A percentile compares a stretch with the other conserved stretches of the same genome.
Evolutionary conservation across 2,888 invertebrate species (phyloP).

Genomic region (Zaprionus lineosus): DNA sequence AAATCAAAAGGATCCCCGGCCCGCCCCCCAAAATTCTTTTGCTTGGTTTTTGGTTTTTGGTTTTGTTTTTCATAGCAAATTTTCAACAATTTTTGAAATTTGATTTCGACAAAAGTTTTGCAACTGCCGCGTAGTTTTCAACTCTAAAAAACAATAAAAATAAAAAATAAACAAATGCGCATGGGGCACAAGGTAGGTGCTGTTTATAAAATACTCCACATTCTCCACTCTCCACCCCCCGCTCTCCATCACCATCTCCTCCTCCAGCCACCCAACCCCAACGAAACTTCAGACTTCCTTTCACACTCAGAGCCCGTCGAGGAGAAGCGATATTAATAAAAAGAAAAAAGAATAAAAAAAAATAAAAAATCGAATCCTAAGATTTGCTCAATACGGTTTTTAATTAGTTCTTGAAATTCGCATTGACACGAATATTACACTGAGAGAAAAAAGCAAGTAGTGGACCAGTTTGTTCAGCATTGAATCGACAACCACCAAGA

Average conservation of each 20-base stretch:
- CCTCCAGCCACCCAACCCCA: too few relatives aligned
- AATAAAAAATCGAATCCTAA: not conserved
- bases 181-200: constrained; percentile 76
- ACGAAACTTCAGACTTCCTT: too few relatives aligned
- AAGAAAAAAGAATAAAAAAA: not conserved
- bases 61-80: constrained; percentile 35
- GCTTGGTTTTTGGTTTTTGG: constrained; percentile 13
- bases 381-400: constrained; percentile 39
- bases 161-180: constrained; percentile 45
- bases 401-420: constrained; percentile 47
- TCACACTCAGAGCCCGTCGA: too few relatives aligned
- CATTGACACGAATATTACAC: constrained; percentile 36
- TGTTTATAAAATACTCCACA: constrained; percentile 56
- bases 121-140: constrained; percentile 69
- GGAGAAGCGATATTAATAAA: too few relatives aligned
- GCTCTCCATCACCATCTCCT: too few relatives aligned
- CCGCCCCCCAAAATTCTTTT: constrained; percentile 20
- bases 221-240: constrained; percentile 9
- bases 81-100: constrained; percentile 43
- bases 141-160: constrained; percentile 43
- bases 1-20: constrained; percentile 10
- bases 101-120: constrained; percentile 29
- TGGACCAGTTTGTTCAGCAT: constrained; percentile 73
- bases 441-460: constrained; percentile 35
- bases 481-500: constrained; percentile 75